phyloP scores from a whole-genome alignment of 2,888 invertebrate species.

The Drosophila paucipuncta region DNA sequence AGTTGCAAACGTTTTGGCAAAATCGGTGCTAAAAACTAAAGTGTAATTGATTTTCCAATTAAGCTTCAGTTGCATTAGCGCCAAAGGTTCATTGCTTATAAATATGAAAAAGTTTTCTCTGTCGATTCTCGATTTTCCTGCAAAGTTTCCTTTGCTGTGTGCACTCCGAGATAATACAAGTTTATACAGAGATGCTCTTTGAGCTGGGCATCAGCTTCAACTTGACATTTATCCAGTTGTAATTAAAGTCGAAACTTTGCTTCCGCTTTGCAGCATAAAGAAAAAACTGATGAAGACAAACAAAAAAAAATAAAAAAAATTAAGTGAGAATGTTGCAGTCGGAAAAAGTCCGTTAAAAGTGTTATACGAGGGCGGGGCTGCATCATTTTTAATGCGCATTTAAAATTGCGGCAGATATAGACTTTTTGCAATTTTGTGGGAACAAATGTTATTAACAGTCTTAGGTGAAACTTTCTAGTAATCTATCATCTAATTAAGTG shows the following conservation, averaged over 20 bases:
- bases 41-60: conserved; percentile 77
- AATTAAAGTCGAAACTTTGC: conserved; percentile 18
- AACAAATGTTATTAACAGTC: background rate
- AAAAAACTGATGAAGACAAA: background rate
- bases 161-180: conserved; percentile 28
- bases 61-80: conserved; percentile 53
- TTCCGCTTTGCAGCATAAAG: background rate
- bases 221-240: conserved; percentile 5
- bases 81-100: conserved; percentile 30
- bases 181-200: conserved; percentile 20
- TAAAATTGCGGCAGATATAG: background rate
- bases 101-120: conserved; percentile 43
- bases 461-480: background rate
- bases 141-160: conserved; percentile 17
- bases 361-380: background rate
- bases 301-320: background rate
- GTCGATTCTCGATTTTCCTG: conserved; percentile 8
- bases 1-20: conserved; percentile 32
- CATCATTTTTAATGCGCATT: background rate
- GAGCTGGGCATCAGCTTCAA: conserved; percentile 16
- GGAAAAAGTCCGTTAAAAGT: background rate
- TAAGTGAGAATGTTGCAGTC: background rate
- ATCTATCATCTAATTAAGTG: background rate
- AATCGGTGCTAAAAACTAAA: conserved; percentile 52
- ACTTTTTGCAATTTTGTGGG: background rate